Base-by-base conservation (phyloP, 2,888 invertebrate species). In the Coenonympha arcania region DNA sequence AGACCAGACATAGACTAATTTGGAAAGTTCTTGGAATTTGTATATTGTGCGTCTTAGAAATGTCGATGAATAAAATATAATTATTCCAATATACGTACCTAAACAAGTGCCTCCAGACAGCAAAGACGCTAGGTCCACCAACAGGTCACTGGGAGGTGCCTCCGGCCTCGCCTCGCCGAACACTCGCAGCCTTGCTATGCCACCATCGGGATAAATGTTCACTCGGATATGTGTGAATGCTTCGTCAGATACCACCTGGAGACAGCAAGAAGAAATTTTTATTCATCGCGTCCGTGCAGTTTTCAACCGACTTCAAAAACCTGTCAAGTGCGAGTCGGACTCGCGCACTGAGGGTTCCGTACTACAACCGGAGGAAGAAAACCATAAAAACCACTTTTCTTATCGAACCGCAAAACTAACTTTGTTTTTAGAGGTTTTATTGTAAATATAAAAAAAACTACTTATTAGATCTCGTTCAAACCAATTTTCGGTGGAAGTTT, bases 121-220 rank as follows among this genome's bases (percentile, higher is more conserved):
- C 52, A 88, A 67, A 1, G 88, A 84, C 5, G 87, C 62, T 49
- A 90, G 65, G 64, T 90, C 89, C 5, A 89, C 68, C 26, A 80
- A 61, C 34, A 76, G 81, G 15, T 86, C 71, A 34, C 63, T 60
- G 6, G 69, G 58, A 4, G 82, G 83, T 0, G 65, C 49, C 8
- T 77, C 74, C 1, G 87, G 80, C 37, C 67, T 73, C 0, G 88
- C 87, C 56, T 87, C 80, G 0, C 90, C 90, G 55, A 79, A 90
- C 1, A 90, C 87, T 28, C 89, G 71, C 0, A 91, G 71, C 31
- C 90, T 76, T 0, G 90, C 90, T 3, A 90, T 88, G 1, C 90
- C 90, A 11, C 90, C 90, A 58, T 90, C 90, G 0, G 91, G 91
- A 62, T 78, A 90, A 9, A 90, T 87, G 61, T 90, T 90, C 4